Conservation (phyloP, 1,140 invertebrate species). For the Trinorchestia longiramus region DNA sequence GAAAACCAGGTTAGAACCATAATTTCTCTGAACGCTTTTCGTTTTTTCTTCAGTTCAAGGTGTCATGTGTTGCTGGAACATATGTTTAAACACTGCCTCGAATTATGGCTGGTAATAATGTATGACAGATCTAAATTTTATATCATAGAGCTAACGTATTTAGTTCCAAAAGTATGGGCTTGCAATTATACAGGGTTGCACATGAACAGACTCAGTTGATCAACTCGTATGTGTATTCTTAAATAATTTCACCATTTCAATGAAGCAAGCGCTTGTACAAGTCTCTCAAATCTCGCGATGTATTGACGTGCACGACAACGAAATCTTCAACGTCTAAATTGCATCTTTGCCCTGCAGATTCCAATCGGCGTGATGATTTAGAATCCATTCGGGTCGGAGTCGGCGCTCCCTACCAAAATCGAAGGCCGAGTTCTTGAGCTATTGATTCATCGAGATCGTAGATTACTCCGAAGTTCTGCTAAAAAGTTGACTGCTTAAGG, state of each 20-base stretch:
- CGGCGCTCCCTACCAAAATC: not conserved
- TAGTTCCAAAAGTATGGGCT: not conserved
- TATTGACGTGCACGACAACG: not conserved
- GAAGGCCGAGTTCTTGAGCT: not conserved
- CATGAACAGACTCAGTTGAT: not conserved
- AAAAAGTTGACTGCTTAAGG: constrained; percentile 6
- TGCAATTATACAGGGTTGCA: not conserved
- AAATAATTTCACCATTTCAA: not conserved
- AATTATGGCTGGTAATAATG: not conserved
- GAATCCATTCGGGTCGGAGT: not conserved
- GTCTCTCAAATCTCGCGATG: not conserved
- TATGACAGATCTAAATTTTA: not conserved
- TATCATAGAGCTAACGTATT: not conserved
- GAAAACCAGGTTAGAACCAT: not conserved
- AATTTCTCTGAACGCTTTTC: not conserved
- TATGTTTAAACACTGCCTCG: not conserved
- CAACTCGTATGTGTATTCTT: not conserved
- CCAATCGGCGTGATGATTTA: not conserved
- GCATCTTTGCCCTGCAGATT: not conserved
- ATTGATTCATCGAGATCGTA: not conserved
- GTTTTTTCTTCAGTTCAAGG: not conserved
- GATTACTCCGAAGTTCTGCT: not conserved
- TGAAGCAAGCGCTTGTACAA: not conserved
- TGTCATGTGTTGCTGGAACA: not conserved
- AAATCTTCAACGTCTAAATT: not conserved